Evolutionary conservation across 1,140 invertebrate species (phyloP).

Genomic region (Tetragonula clypearis): DNA sequence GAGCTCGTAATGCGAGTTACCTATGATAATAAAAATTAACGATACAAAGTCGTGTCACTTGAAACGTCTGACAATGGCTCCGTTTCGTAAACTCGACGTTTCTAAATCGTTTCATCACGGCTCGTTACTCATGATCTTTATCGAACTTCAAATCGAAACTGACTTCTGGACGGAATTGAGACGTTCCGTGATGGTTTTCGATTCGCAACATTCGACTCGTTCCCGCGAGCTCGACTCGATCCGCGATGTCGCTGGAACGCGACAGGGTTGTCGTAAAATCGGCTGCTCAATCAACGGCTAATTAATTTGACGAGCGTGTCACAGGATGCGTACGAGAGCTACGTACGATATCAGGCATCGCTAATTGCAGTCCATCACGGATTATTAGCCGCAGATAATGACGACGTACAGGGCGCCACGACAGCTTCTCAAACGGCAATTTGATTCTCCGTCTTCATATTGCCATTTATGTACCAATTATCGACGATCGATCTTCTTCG

Average conservation of each 20-base stretch:
- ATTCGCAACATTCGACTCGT: not conserved
- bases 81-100: not conserved
- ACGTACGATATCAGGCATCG: constrained; percentile 17
- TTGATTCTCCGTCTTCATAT: not conserved
- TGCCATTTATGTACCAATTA: not conserved
- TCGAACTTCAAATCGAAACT: not conserved
- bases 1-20: too few species aligned
- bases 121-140: not conserved
- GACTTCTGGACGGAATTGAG: not conserved
- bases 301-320: constrained; percentile 50
- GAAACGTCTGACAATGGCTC: not conserved
- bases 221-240: not conserved
- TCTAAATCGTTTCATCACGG: not conserved
- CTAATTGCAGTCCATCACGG: constrained; percentile 46
- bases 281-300: constrained; percentile 12
- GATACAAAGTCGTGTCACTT: not conserved
- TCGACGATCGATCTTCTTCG: not conserved
- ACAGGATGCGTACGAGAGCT: constrained; percentile 17
- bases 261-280: not conserved
- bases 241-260: too few species aligned
- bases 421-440: not conserved
- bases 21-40: too few species aligned
- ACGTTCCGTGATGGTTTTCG: not conserved
- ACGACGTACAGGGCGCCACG: not conserved
- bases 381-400: constrained; percentile 36